phyloP scores from a whole-genome alignment of 2,888 invertebrate species.

The Drosophila buzzatii region DNA sequence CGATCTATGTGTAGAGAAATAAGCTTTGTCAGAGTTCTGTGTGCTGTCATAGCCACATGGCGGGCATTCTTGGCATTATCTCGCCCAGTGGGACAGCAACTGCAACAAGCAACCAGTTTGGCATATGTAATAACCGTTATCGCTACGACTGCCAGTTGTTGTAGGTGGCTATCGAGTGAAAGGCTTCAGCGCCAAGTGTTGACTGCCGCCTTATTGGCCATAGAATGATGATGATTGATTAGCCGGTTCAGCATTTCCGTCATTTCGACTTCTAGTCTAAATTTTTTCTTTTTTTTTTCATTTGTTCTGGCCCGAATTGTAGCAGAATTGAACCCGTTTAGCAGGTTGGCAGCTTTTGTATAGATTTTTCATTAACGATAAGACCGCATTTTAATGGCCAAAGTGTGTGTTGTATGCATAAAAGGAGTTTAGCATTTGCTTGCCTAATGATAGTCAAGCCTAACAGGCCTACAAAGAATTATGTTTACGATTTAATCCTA shows the following conservation, averaged over 20 bases:
- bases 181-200: slow-evolving; percentile 48
- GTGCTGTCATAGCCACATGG: slow-evolving; percentile 59
- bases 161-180: slow-evolving; percentile 63
- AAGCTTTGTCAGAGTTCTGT: slow-evolving; percentile 50
- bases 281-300: slow-evolving; percentile 22
- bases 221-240: slow-evolving; percentile 65
- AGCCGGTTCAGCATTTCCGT: slow-evolving; percentile 51
- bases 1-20: neutral
- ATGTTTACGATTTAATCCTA: slow-evolving; percentile 30
- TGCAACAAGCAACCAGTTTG: slow-evolving; percentile 63
- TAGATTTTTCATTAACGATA: slow-evolving; percentile 71
- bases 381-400: slow-evolving; percentile 58
- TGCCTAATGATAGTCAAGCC: slow-evolving; percentile 26
- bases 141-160: slow-evolving; percentile 41
- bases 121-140: slow-evolving; percentile 75
- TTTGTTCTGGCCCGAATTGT: slow-evolving; percentile 33
- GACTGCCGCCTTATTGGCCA: slow-evolving; percentile 41
- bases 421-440: slow-evolving; percentile 45
- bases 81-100: slow-evolving; percentile 58
- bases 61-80: slow-evolving; percentile 62
- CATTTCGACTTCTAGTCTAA: slow-evolving; percentile 32
- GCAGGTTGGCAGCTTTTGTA: slow-evolving; percentile 57
- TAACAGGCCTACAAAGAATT: slow-evolving; percentile 17
- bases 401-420: slow-evolving; percentile 64
- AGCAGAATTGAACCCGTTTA: slow-evolving; percentile 59